Evolutionary conservation across 2,113 vertebrate species (phyloP).

Genomic region (Ceyx melanurus): DNA sequence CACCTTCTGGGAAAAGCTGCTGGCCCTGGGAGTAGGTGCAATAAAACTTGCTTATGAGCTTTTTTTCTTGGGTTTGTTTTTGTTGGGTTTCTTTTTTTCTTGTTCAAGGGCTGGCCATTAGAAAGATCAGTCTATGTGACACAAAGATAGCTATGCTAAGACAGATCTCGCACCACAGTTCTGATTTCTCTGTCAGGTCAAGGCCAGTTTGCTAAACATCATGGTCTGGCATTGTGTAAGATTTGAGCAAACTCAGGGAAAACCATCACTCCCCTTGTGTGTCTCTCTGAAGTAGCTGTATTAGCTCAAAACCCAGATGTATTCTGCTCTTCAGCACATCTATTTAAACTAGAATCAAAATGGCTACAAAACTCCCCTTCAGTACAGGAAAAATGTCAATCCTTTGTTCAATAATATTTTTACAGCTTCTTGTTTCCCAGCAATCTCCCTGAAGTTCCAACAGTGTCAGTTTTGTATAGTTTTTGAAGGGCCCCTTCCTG

Average conservation of each 20-base stretch:
- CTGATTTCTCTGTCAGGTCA: not conserved
- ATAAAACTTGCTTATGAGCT: not conserved
- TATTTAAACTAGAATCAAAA: not conserved
- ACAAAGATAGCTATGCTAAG: not conserved
- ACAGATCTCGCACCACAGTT: not conserved
- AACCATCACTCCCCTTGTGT: not conserved
- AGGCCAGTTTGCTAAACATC: not conserved
- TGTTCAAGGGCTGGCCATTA: not conserved
- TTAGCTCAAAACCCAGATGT: not conserved
- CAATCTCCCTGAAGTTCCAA: not conserved
- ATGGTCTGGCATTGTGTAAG: not conserved
- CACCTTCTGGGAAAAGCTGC: not conserved
- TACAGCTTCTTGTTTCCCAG: not conserved
- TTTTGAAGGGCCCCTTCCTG: not conserved
- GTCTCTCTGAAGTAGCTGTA: not conserved
- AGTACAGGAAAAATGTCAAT: not conserved
- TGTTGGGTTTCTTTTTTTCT: not conserved
- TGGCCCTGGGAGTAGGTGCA: not conserved
- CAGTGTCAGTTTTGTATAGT: not conserved
- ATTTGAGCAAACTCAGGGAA: slow-evolving; percentile 5
- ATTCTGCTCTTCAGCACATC: not conserved
- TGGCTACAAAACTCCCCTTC: not conserved
- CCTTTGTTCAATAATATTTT: not conserved
- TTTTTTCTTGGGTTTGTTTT: not conserved
- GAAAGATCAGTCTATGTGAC: not conserved